phyloP scores from a whole-genome alignment of 2,797 vertebrate genomes.

The Gambusia yucatana region DNA sequence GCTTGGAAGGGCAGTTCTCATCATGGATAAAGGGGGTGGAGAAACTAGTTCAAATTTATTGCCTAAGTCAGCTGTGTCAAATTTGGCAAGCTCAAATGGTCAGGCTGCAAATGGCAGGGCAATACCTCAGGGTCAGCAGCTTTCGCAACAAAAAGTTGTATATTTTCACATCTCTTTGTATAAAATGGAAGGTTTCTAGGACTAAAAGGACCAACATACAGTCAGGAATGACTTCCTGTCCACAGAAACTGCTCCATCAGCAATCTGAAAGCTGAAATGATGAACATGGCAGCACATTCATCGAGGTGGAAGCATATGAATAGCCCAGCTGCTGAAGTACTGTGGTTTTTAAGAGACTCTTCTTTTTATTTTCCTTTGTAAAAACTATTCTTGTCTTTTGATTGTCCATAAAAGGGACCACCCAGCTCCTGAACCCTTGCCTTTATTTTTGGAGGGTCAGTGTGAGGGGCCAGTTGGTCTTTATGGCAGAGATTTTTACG shows the following conservation, averaged over 20 bases:
- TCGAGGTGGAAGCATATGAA: constrained; percentile 24
- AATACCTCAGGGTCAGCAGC: constrained; percentile 75
- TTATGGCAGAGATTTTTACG: constrained; percentile 83
- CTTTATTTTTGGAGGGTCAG: constrained; percentile 82
- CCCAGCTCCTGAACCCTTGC: constrained; percentile 79
- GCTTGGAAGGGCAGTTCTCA: constrained; percentile 61
- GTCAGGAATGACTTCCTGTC: constrained; percentile 15
- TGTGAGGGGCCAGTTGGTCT: constrained; percentile 84
- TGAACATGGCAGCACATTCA: constrained; percentile 26
- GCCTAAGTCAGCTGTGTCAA: constrained; percentile 86
- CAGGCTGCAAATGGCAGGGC: constrained; percentile 84
- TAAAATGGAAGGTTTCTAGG: constrained; percentile 2
- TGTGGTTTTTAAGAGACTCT: constrained; percentile 38
- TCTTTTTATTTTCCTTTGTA: constrained; percentile 26
- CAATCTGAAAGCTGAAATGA: constrained; percentile 17
- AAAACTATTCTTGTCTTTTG: constrained; percentile 40
- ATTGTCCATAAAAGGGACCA: constrained; percentile 76
- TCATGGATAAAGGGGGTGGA: constrained; percentile 80
- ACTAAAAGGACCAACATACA: constrained; percentile 10
- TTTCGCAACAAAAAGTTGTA: constrained; percentile 69
- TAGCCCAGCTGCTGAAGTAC: constrained; percentile 25
- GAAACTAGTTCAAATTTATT: constrained; percentile 85
- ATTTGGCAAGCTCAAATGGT: constrained; percentile 87
- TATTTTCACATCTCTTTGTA: constrained; percentile 30
- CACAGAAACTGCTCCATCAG: constrained; percentile 22